Conservation (phyloP, 2,113 vertebrate genomes). For the Apus apus region DNA sequence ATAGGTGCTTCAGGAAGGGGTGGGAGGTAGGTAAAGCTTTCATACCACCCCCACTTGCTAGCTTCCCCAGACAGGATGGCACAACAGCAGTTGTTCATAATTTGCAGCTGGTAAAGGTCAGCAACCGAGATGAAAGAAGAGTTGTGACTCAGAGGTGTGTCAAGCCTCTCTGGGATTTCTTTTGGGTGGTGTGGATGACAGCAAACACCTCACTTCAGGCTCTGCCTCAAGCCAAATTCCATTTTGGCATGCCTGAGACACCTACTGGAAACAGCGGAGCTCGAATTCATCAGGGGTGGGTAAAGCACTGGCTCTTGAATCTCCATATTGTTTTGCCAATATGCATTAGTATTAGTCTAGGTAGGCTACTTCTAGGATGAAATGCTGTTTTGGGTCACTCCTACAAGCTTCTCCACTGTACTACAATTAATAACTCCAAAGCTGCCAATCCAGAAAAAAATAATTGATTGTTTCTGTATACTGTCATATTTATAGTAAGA, state of each 20-base stretch:
- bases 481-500: neutral
- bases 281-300: neutral
- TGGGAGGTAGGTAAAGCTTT: neutral
- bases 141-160: constrained; percentile 43
- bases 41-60: neutral
- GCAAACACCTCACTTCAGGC: constrained; percentile 19
- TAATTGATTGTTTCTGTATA: neutral
- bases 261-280: neutral
- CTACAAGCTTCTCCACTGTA: neutral
- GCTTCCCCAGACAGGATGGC: constrained; percentile 9
- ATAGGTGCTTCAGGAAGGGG: neutral
- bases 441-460: neutral
- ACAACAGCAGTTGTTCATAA: neutral
- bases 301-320: neutral
- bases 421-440: neutral
- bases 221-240: constrained; percentile 1
- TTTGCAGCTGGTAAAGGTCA: constrained; percentile 54
- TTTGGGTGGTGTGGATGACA: constrained; percentile 18
- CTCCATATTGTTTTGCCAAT: neutral
- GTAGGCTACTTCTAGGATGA: neutral
- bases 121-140: constrained; percentile 26
- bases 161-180: constrained; percentile 26
- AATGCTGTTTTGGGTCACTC: constrained; percentile 15
- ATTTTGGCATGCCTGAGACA: neutral
- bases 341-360: neutral